These are phyloP conservation scores for Scolopax bukidnonensis DNA, from an alignment of 2,797 vertebrate species.

Conservation along the genomic window DNA sequence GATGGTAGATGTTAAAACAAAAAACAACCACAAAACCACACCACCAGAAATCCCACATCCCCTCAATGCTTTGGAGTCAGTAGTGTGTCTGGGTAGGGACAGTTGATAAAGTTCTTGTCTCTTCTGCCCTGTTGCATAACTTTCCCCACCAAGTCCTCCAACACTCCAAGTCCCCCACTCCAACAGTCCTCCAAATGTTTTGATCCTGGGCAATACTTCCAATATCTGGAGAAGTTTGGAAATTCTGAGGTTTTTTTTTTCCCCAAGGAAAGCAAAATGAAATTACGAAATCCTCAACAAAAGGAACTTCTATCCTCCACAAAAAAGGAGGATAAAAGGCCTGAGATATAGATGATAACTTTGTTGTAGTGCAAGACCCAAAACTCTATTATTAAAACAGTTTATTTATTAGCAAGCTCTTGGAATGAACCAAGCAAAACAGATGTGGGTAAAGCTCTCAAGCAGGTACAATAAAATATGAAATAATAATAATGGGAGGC, in stretches of 20 bases:
- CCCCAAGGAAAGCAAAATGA: not conserved
- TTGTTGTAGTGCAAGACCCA: constrained; percentile 9
- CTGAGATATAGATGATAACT: constrained; percentile 11
- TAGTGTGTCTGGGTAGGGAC: not conserved
- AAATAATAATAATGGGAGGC: constrained; percentile 1
- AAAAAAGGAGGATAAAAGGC: constrained; percentile 42
- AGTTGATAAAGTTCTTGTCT: not conserved
- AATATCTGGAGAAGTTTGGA: not conserved
- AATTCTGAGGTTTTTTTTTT: not conserved
- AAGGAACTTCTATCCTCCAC: not conserved
- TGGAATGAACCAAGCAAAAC: constrained; percentile 14
- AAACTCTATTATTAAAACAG: constrained; percentile 19
- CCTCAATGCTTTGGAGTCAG: not conserved
- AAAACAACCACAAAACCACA: not conserved
- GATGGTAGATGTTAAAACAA: not conserved
- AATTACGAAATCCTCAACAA: not conserved
- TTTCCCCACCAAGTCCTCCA: not conserved
- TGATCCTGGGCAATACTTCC: not conserved
- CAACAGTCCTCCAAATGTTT: not conserved
- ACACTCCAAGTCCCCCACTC: no score
- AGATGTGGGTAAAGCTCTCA: constrained; percentile 27
- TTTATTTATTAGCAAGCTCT: constrained; percentile 41
- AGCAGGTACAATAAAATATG: not conserved
- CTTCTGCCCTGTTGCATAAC: not conserved
- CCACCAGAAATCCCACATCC: not conserved